Evolutionary conservation across 2,888 invertebrate genomes (phyloP).

Genomic region (Agapostemon virescens): DNA sequence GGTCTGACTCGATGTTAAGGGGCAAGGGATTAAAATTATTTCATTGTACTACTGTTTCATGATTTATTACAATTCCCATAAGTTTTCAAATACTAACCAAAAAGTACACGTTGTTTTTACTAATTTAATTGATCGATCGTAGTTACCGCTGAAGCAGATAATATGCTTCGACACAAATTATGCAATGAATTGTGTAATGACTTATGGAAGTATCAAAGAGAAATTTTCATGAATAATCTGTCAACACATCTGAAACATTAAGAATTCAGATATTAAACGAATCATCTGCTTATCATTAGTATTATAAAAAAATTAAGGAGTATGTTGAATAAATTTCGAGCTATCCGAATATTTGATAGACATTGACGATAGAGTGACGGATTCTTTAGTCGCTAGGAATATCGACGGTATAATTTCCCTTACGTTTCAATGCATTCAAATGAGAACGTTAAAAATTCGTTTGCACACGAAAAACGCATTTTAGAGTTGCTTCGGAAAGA

Average conservation of each 20-base stretch:
- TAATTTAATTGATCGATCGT: not conserved
- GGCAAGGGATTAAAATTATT: too few relatives aligned
- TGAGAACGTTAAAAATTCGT: conserved; percentile 1
- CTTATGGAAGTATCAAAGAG: not conserved
- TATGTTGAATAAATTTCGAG: not conserved
- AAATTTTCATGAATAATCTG: not conserved
- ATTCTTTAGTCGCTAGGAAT: not conserved
- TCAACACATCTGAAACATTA: too few relatives aligned
- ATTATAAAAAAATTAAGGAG: not conserved
- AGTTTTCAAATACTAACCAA: too few relatives aligned
- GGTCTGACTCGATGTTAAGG: too few relatives aligned
- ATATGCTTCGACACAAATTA: not conserved
- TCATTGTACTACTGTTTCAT: too few relatives aligned
- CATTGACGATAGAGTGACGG: not conserved
- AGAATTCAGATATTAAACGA: not conserved
- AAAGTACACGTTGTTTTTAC: not conserved
- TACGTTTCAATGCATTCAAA: not conserved
- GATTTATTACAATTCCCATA: too few relatives aligned
- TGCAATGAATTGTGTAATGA: not conserved
- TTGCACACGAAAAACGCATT: not conserved
- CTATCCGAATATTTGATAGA: not conserved
- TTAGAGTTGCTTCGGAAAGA: not conserved
- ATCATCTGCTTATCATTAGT: not conserved
- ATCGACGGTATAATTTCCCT: not conserved
- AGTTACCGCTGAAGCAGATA: too few relatives aligned